Evolutionary conservation across 2,113 vertebrate species (phyloP), one percentile per base, ranked within the genome.

Genomic region (Pavo muticus): DNA sequence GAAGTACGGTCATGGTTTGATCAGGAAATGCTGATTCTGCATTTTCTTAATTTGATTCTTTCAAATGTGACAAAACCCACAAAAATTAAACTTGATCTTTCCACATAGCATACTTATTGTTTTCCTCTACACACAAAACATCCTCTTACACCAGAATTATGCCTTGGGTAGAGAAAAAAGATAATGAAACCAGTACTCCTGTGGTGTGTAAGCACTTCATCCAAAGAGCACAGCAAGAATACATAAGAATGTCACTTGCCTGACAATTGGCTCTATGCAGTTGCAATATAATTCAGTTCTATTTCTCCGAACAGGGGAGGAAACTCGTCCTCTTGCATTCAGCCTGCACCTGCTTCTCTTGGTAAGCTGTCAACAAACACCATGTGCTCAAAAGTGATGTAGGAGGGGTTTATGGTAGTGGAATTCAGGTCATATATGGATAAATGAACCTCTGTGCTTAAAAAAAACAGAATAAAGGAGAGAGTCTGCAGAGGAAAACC

Each of bases 341-440:
- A 56, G 27, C 24, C 29, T 14, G 11, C 54, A 56, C 14, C 44
- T 65, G 25, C 14, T 77, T 24, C 25, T 8, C 44, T 67, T 69
- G 20, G 5, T 70, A 57, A 39, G 29, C 44, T 87, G 69, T 63
- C 35, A 70, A 2, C 6, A 20, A 64, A 23, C 13, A 32, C 42
- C 25, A 11, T 32, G 54, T 17, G 16, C 60, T 67, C 61, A 24
- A 57, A 44, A 74, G 5, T 8, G 14, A 12, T 25, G 27, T 8
- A n/a, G 37, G 23, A 84, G 25, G 6, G 20, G 23, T 63, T 63
- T 59, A 16, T 48, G n/a, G 50, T 32, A 44, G 23, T 5, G 4
- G 3, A 74, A 32, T 65, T 35, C 0, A 0, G 7, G 15, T 56
- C 5, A 0, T 6, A 29, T 19, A 17, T 1, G 1, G 9, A 37